Evolutionary conservation across 2,888 invertebrate species (phyloP), one percentile per base, ranked within the genome.

Genomic region (Melieria omissa): DNA sequence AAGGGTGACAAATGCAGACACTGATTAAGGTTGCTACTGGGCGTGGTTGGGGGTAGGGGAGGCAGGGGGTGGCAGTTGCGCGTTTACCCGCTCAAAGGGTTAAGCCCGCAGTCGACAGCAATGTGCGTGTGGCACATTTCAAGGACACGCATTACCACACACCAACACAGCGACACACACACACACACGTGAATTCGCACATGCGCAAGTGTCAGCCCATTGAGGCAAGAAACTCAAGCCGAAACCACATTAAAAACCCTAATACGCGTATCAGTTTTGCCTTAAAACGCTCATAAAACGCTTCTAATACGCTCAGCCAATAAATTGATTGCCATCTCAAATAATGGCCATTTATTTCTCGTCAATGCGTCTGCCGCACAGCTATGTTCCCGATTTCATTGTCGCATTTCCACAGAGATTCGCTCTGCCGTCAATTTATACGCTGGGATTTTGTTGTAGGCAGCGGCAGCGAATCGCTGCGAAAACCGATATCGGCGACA

Each of bases 301-400:
- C 76, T 77, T 81, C 80, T 82, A 80, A 80, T 77, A 80, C 81
- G 81, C 76, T 80, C 78, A 80, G 81, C 80, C 81, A 83, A 84
- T 84, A 84, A 71, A 65, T 57, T 12, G 29, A 29, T 29, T 61
- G 52, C 67, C 52, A 14, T 52, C 52, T 52, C 14, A 52, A 5
- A 9, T 52, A 52, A 52, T 52, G 52, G n/a, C 52, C 12, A 52
- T 52, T 52, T 52, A 52, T 52, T 52, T 52, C 52, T 52, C 52
- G 52, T 52, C 52, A 52, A 14, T 8, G 52, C 52, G 52, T 8
- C 52, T 8, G 52, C 14, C 5, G 14, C n/a, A 5, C 12, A 9
- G 14, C 52, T 52, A 52, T 6, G 52, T 29, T 29, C 29, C 29
- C 29, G 29, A 52, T 57, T 4, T 1, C 10, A 45, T 46, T 45